These are phyloP conservation scores for Hemibagrus guttatus DNA, from an alignment of 2,797 vertebrate genomes.

Conservation along the genomic window DNA sequence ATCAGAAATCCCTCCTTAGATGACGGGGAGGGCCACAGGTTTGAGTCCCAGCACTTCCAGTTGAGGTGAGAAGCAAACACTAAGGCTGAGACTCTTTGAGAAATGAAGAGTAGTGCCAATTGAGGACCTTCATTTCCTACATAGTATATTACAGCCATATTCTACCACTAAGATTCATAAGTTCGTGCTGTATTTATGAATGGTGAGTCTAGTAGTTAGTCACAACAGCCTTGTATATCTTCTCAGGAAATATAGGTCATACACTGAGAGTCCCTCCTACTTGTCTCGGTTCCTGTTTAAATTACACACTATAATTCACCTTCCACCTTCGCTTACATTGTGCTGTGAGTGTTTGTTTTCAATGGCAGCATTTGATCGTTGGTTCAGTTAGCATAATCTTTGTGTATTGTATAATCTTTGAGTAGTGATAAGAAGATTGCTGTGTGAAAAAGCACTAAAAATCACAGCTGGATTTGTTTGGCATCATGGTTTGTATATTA, in stretches of 20 bases:
- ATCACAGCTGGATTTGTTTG: constrained; percentile 13
- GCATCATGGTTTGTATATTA: background rate
- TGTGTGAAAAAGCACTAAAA: background rate
- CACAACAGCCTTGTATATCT: background rate
- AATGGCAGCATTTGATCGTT: background rate
- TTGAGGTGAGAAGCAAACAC: constrained; percentile 72
- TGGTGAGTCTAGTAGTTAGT: background rate
- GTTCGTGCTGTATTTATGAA: background rate
- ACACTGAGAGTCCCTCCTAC: background rate
- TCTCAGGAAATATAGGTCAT: background rate
- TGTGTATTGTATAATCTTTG: too few relatives aligned
- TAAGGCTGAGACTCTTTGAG: background rate
- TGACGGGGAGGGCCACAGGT: constrained; percentile 76
- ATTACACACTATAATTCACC: background rate
- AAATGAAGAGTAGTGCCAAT: background rate
- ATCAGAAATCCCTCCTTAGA: constrained; percentile 78
- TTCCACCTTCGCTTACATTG: background rate
- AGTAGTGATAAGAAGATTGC: background rate
- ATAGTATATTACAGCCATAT: background rate
- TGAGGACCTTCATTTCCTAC: background rate
- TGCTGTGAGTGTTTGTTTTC: background rate
- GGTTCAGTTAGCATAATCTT: background rate
- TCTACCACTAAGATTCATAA: background rate
- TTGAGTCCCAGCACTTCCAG: constrained; percentile 79
- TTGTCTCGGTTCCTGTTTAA: background rate